Evolutionary conservation across 2,888 invertebrate species (phyloP), one percentile per base, ranked within the genome.

Genomic region (Mylabris sibirica): DNA sequence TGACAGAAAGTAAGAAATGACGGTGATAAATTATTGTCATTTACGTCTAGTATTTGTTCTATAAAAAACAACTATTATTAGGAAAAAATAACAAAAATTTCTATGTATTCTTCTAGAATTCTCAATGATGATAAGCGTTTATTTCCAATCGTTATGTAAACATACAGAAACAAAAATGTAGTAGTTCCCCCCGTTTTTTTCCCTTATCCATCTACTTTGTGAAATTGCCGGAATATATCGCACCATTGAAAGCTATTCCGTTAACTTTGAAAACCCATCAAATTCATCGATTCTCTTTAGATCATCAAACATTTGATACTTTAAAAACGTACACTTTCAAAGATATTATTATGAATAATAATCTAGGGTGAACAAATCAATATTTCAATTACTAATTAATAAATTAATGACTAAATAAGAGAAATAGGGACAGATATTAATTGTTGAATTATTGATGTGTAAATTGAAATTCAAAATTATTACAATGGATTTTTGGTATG

Each of bases 81-180:
- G n/a, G n/a, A n/a, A n/a, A n/a, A n/a, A n/a, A n/a, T n/a, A n/a
- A n/a, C n/a, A n/a, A n/a, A n/a, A n/a, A n/a, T n/a, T n/a, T n/a
- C n/a, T 2, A 26, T 35, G 35, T 35, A 11, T n/a, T 35, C 11
- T 35, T 35, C 5, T 3, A 5, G 41, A 41, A 41, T 41, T 41
- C 6, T 76, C 77, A 59, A 69, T 76, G 59, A 63, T 78, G 3
- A 76, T 78, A 65, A 75, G 77, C 71, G 65, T 65, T 20, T 69
- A 77, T 17, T 72, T 75, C 66, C 68, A 71, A 30, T 77, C 75
- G 34, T 76, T 71, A 64, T 66, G 73, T 61, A 59, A 38, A 14
- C n/a, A 17, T 6, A 8, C 22, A 30, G 30, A 30, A 30, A 30
- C 30, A 8, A 34, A 59, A 59, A n/a, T 59, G 24, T 59, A 22